Evolutionary conservation across 2,113 vertebrate species (phyloP).

Genomic region (Bubo blakistoni): DNA sequence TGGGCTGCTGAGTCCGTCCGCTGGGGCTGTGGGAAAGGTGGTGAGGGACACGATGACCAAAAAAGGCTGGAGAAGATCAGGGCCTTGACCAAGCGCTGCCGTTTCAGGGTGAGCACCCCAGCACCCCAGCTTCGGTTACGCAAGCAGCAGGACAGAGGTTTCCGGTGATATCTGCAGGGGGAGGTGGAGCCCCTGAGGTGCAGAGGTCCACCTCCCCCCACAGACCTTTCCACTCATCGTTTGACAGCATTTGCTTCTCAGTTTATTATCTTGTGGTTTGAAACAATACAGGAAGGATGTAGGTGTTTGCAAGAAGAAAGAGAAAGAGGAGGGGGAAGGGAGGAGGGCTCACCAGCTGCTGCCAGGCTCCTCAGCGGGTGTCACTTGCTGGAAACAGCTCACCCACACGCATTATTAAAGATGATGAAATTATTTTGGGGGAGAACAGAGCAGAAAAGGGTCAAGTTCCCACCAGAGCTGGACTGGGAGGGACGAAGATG

Average conservation of each 20-base stretch:
- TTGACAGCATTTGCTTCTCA: conserved; percentile 14
- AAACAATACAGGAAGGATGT: conserved; percentile 82
- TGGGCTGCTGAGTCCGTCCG: rapidly evolving
- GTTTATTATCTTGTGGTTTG: conserved; percentile 69
- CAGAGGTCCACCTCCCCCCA: conserved; percentile 14
- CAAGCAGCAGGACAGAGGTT: background rate
- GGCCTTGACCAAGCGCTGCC: rapidly evolving
- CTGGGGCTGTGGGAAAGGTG: background rate
- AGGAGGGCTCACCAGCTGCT: background rate
- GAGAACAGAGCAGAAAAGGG: background rate
- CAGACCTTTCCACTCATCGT: background rate
- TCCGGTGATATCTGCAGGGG: conserved; percentile 23
- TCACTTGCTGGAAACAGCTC: background rate
- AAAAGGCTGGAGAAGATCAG: background rate
- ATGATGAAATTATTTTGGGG: background rate
- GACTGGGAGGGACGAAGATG: background rate
- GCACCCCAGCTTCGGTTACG: background rate
- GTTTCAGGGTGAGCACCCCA: rapidly evolving
- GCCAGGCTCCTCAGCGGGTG: background rate
- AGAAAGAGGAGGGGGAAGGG: background rate
- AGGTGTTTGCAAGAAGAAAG: conserved; percentile 79
- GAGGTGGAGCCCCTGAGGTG: background rate
- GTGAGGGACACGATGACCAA: rapidly evolving
- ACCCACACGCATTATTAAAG: background rate
- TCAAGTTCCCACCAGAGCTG: background rate